These are phyloP conservation scores for Trogon surrucura DNA, from an alignment of 2,113 vertebrate genomes.

Conservation along the genomic window DNA sequence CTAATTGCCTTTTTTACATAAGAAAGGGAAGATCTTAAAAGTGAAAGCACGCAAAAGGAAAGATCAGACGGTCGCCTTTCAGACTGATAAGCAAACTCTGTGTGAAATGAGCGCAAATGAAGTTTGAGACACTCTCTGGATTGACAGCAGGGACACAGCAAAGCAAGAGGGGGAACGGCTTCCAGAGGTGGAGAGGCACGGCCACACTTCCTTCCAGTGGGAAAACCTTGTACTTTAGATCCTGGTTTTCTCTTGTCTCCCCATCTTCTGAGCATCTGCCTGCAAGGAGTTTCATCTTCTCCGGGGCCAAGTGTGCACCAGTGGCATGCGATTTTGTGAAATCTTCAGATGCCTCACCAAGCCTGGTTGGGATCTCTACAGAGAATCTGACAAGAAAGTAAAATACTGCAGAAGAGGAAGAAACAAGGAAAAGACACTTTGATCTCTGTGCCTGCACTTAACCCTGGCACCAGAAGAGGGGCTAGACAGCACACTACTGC, in stretches of 20 bases:
- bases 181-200: not conserved
- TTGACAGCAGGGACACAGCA: slow-evolving; percentile 43
- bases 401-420: not conserved
- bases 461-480: not conserved
- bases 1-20: slow-evolving; percentile 99
- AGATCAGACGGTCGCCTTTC: slow-evolving; percentile 87
- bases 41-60: slow-evolving; percentile 86
- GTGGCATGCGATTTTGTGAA: rapidly evolving
- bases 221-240: not conserved
- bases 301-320: not conserved
- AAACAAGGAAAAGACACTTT: not conserved
- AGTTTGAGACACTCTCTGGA: slow-evolving; percentile 53
- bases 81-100: slow-evolving; percentile 75
- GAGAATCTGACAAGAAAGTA: not conserved
- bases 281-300: not conserved
- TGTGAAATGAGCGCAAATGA: slow-evolving; percentile 71
- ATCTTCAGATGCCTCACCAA: not conserved
- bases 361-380: not conserved
- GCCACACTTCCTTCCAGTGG: not conserved
- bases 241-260: not conserved
- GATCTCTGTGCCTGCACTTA: not conserved
- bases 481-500: rapidly evolving
- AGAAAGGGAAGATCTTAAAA: slow-evolving; percentile 99
- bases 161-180: not conserved
- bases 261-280: not conserved